These are phyloP conservation scores for Jaculus jaculus DNA, from an alignment of 2,113 vertebrate genomes.

Conservation along the genomic window DNA sequence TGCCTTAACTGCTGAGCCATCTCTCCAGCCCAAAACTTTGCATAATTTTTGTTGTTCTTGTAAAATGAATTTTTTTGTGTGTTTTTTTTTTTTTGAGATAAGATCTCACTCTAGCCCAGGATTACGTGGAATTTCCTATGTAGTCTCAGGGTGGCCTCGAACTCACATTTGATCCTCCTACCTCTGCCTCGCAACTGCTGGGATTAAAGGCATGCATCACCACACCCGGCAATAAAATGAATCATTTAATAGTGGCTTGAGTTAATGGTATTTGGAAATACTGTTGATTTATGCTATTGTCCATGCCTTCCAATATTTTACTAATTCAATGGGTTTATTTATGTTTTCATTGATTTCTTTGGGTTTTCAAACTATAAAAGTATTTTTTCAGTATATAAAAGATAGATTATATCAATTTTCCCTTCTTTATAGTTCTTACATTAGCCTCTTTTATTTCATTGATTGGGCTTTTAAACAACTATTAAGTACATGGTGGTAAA, in stretches of 20 bases:
- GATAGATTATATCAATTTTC: not conserved
- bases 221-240: not conserved
- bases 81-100: too few species aligned
- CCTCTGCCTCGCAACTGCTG: too few species aligned
- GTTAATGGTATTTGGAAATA: not conserved
- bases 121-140: too few species aligned
- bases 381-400: not conserved
- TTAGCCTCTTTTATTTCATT: constrained; percentile 40
- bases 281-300: not conserved
- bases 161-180: too few species aligned
- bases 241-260: constrained; percentile 19
- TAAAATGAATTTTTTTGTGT: constrained; percentile 24
- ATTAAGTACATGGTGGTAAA: constrained; percentile 7
- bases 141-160: too few species aligned
- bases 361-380: constrained; percentile 10
- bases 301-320: constrained; percentile 8
- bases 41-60: not conserved
- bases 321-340: not conserved
- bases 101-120: too few species aligned
- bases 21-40: not conserved
- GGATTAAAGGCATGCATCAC: too few species aligned
- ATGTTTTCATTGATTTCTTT: not conserved
- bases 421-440: not conserved
- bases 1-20: too few species aligned
- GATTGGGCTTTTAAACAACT: not conserved